Evolutionary conservation across 2,888 invertebrate genomes (phyloP).

Genomic region (Agrochola circellaris): DNA sequence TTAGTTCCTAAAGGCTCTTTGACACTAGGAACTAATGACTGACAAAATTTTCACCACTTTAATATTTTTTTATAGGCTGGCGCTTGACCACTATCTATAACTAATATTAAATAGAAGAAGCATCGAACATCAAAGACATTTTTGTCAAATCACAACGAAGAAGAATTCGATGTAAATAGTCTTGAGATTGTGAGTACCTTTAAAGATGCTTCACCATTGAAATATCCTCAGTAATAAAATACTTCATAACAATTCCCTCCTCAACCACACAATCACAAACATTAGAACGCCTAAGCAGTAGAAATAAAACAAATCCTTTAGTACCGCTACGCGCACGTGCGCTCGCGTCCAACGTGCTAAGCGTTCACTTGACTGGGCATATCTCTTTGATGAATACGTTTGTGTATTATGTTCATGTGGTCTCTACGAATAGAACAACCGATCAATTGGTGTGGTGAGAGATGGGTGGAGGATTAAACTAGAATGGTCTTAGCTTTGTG

Average conservation of each 20-base stretch:
- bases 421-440: conserved; percentile 47
- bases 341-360: conserved; percentile 48
- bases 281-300: conserved; percentile 29
- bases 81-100: not conserved
- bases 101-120: not conserved
- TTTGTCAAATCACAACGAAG: not conserved
- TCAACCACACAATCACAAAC: conserved; percentile 7
- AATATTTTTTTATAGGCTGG: too few relatives aligned
- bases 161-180: not conserved
- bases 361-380: conserved; percentile 54
- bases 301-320: conserved; percentile 52
- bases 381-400: conserved; percentile 59
- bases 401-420: conserved; percentile 50
- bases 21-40: not conserved
- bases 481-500: conserved; percentile 12
- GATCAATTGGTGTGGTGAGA: conserved; percentile 37
- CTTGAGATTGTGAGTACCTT: not conserved
- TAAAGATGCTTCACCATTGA: not conserved
- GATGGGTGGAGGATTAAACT: conserved; percentile 12
- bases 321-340: conserved; percentile 65
- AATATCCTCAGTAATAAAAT: conserved; percentile 2
- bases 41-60: too few relatives aligned
- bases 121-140: not conserved
- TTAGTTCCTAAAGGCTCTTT: too few relatives aligned
- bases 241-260: not conserved